phyloP scores from a whole-genome alignment of 2,797 vertebrate species.

The Dipus sagitta region DNA sequence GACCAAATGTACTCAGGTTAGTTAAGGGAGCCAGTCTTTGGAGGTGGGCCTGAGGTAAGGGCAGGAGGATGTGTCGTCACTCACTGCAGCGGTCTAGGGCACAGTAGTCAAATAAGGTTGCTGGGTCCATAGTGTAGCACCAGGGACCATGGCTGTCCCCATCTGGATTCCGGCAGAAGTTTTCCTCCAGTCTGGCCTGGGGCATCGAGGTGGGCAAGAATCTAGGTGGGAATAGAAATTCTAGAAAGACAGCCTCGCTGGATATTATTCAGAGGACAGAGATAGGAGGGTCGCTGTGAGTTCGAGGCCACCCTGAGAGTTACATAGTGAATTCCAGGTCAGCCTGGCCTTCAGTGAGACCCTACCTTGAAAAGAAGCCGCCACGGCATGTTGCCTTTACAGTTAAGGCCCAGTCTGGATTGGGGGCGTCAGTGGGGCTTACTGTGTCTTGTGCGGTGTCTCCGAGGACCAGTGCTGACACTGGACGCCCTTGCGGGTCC shows the following conservation, averaged over 20 bases:
- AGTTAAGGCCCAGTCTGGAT: accelerated
- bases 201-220: constrained; percentile 92
- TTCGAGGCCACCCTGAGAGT: too few relatives aligned
- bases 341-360: too few relatives aligned
- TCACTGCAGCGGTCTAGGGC: constrained; percentile 95
- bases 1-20: constrained; percentile 23
- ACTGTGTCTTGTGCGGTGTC: constrained; percentile 93
- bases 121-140: constrained; percentile 97
- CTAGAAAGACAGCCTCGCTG: background rate
- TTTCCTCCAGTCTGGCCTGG: constrained; percentile 92
- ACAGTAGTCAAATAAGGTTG: constrained; percentile 97
- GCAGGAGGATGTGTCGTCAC: background rate
- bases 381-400: background rate
- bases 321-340: too few relatives aligned
- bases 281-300: too few relatives aligned
- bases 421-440: constrained; percentile 53
- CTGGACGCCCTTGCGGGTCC: constrained; percentile 95
- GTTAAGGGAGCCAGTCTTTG: background rate
- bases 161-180: constrained; percentile 97
- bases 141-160: constrained; percentile 96
- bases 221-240: constrained; percentile 80
- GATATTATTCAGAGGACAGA: background rate
- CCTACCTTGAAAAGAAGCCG: too few relatives aligned
- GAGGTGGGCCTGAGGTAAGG: too few relatives aligned
- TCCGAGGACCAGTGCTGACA: constrained; percentile 95